Percentiles rank a stretch among this genome's conserved stretches.
These are phyloP conservation scores for Sterrhoptilus dennistouni DNA, from an alignment of 2,113 vertebrate species.

Conservation along the genomic window DNA sequence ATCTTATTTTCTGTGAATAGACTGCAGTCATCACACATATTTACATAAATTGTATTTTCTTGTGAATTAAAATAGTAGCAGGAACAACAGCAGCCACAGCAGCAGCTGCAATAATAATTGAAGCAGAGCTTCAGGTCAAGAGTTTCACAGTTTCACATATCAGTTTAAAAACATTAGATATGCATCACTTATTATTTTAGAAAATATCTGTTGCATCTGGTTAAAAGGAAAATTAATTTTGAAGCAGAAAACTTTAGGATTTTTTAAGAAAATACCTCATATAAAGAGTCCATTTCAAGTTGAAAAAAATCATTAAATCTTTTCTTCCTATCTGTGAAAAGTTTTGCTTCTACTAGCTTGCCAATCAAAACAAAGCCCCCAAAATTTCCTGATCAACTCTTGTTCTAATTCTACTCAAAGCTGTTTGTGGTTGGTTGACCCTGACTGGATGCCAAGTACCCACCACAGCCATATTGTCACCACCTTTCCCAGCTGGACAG, in stretches of 20 bases:
- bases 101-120: not conserved
- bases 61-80: not conserved
- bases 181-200: not conserved
- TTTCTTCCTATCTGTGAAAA: not conserved
- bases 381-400: not conserved
- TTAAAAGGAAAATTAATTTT: not conserved
- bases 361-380: not conserved
- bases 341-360: not conserved
- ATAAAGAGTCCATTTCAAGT: not conserved
- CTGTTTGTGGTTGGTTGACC: not conserved
- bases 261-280: not conserved
- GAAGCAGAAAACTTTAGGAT: not conserved
- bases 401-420: not conserved
- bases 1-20: not conserved
- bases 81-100: not conserved
- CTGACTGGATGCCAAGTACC: not conserved
- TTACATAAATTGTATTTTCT: conserved; percentile 25
- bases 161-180: not conserved
- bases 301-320: not conserved
- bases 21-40: not conserved
- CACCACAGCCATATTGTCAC: not conserved
- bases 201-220: not conserved
- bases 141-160: not conserved
- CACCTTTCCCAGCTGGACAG: not conserved
- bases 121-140: not conserved